phyloP scores from a whole-genome alignment of 2,113 vertebrate species.

The Silurus meridionalis region DNA sequence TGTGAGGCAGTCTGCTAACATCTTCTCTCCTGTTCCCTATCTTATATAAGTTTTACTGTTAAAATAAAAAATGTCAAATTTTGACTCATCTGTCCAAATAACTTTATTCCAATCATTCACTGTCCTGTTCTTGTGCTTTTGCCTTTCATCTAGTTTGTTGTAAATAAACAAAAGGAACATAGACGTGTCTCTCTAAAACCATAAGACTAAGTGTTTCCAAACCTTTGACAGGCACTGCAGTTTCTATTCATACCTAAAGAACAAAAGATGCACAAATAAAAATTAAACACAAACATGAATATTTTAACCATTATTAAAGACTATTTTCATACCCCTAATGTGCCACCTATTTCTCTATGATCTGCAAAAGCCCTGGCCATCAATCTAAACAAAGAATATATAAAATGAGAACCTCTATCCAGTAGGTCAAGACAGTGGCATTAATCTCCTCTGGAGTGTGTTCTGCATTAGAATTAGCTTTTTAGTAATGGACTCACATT shows the following conservation, averaged over 20 bases:
- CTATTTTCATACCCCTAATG: not conserved
- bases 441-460: constrained; percentile 61
- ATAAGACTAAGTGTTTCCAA: no score
- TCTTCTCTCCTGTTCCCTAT: no score
- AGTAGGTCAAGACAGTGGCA: constrained; percentile 60
- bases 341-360: constrained; percentile 33
- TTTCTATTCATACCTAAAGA: not conserved
- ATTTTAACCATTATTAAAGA: not conserved
- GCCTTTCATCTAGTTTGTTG: no score
- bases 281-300: not conserved
- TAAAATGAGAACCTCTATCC: constrained; percentile 62
- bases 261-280: not conserved
- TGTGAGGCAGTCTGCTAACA: no score
- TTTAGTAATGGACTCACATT: constrained; percentile 52
- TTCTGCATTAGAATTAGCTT: constrained; percentile 58
- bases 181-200: no score
- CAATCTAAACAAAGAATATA: constrained; percentile 59
- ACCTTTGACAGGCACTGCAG: no score
- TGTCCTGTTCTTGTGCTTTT: no score
- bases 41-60: no score
- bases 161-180: no score
- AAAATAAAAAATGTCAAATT: no score
- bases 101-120: no score
- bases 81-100: no score
- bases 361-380: constrained; percentile 50